phyloP scores from a whole-genome alignment of 1,140 invertebrate genomes.

The Pseudobourletiella spinata region DNA sequence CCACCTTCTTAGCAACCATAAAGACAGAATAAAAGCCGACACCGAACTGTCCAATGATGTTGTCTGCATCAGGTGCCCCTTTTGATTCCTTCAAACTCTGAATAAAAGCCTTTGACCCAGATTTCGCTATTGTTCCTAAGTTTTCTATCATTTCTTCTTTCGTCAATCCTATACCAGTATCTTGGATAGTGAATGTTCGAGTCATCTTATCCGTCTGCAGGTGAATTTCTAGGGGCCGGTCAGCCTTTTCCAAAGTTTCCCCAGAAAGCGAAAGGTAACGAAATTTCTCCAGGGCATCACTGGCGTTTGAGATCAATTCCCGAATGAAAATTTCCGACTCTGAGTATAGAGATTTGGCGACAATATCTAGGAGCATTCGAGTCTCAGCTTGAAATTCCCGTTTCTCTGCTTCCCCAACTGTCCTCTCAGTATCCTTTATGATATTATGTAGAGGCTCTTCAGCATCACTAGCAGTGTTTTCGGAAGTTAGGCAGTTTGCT shows the following conservation, averaged over 20 bases:
- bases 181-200: conserved; percentile 68
- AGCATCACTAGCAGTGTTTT: too few species aligned
- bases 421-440: conserved; percentile 17
- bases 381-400: conserved; percentile 65
- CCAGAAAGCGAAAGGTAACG: conserved; percentile 58
- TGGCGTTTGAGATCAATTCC: conserved; percentile 92
- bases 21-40: conserved; percentile 97
- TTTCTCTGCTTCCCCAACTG: conserved; percentile 1
- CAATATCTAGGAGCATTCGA: conserved; percentile 88
- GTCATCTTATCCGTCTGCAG: conserved; percentile 80
- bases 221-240: conserved; percentile 65
- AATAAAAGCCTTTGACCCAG: conserved; percentile 86
- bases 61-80: conserved; percentile 52
- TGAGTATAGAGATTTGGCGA: conserved; percentile 92
- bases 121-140: conserved; percentile 89
- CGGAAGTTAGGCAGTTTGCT: too few species aligned
- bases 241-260: conserved; percentile 34
- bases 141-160: conserved; percentile 82
- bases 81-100: conserved; percentile 68
- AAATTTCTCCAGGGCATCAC: conserved; percentile 92
- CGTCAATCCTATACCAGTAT: conserved; percentile 90
- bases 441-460: too few species aligned
- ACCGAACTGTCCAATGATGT: conserved; percentile 96
- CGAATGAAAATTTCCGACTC: conserved; percentile 96
- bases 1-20: conserved; percentile 91